These are phyloP conservation scores for Ceyx erithaca DNA, from an alignment of 2,797 vertebrate genomes.

Conservation along the genomic window DNA sequence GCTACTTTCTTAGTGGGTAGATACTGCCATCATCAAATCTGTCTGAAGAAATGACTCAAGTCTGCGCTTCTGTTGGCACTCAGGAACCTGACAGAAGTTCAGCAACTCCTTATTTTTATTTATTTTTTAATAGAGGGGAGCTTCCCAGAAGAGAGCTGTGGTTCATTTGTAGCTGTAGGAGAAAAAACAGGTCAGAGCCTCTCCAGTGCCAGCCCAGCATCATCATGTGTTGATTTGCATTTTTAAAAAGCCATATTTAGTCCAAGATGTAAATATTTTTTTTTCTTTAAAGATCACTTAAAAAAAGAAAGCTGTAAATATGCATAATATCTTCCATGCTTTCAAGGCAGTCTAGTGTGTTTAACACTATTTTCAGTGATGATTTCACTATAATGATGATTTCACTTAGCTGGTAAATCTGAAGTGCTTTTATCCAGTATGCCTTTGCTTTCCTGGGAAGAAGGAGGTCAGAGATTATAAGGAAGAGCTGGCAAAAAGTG, in stretches of 20 bases:
- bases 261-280: neutral
- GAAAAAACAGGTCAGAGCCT: neutral
- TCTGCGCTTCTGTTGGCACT: neutral
- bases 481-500: neutral
- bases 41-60: neutral
- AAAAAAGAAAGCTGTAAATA: neutral
- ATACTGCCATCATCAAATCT: neutral
- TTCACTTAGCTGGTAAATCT: neutral
- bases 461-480: neutral
- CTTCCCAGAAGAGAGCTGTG: neutral
- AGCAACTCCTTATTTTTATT: neutral
- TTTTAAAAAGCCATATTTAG: neutral
- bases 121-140: neutral
- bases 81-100: neutral
- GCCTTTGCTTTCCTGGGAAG: neutral
- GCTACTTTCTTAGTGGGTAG: neutral
- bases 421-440: neutral
- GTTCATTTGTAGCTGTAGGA: neutral
- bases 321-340: neutral
- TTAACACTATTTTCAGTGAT: neutral
- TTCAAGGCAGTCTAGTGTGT: neutral
- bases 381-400: neutral
- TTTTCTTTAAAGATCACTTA: neutral
- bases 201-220: neutral
- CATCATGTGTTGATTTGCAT: accelerated